A percentile compares a stretch with the other conserved stretches of the same genome.
Evolutionary conservation across 1,140 invertebrate genomes (phyloP).

Genomic region (Heliconius hewitsoni): DNA sequence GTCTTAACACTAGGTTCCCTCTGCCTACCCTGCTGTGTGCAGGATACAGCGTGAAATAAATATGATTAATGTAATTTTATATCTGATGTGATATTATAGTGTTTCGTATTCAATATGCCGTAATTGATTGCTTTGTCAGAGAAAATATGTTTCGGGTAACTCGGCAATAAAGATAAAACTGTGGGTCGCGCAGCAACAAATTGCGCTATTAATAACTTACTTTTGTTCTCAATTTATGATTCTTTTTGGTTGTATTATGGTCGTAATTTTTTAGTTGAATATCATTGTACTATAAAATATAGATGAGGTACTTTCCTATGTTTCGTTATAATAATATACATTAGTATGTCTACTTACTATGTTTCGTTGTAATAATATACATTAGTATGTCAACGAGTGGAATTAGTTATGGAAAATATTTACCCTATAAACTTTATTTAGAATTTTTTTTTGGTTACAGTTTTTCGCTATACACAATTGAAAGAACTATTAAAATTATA

Average conservation of each 20-base stretch:
- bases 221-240: constrained; percentile 33
- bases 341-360: not conserved
- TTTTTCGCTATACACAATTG: too few species aligned
- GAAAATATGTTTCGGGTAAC: constrained; percentile 37
- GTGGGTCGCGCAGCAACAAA: constrained; percentile 29
- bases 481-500: too few species aligned
- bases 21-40: too few species aligned
- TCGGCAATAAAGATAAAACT: constrained; percentile 37
- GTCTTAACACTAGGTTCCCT: too few species aligned
- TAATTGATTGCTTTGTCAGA: constrained; percentile 40
- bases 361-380: too few species aligned
- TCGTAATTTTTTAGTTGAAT: not conserved
- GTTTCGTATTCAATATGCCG: constrained; percentile 26
- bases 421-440: too few species aligned
- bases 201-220: constrained; percentile 38
- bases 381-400: too few species aligned
- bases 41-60: too few species aligned
- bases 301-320: too few species aligned
- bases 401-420: too few species aligned
- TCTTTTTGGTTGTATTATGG: not conserved
- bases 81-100: not conserved
- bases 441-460: too few species aligned
- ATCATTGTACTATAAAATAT: not conserved
- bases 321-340: too few species aligned
- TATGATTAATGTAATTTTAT: not conserved